Evolutionary conservation across 2,797 vertebrate species (phyloP).

Genomic region (Semaprochilodus insignis): DNA sequence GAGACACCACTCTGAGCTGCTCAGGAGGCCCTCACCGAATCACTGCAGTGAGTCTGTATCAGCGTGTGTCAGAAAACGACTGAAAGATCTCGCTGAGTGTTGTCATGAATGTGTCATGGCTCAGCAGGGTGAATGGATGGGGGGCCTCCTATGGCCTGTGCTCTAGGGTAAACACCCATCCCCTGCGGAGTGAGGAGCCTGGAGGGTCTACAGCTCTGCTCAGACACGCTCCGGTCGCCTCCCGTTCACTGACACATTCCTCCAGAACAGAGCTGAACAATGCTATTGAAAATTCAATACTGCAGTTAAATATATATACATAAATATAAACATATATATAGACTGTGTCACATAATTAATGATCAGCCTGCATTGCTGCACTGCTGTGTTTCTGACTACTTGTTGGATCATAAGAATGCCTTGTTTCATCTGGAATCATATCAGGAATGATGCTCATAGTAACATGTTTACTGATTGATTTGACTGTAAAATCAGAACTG

Average conservation of each 20-base stretch:
- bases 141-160: slow-evolving; percentile 16
- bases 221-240: slow-evolving; percentile 75
- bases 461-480: not conserved
- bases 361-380: too few species aligned
- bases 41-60: slow-evolving; percentile 25
- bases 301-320: too few species aligned
- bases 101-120: slow-evolving; percentile 48
- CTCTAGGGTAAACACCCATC: slow-evolving; percentile 45
- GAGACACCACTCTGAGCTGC: slow-evolving; percentile 26
- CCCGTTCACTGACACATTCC: slow-evolving; percentile 69
- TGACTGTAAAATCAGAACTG: not conserved
- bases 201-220: slow-evolving; percentile 70
- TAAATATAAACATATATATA: too few species aligned
- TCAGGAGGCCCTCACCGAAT: slow-evolving; percentile 24
- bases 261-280: slow-evolving; percentile 55
- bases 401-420: too few species aligned
- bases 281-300: not conserved
- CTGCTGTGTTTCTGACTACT: too few species aligned
- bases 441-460: not conserved
- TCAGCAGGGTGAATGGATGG: slow-evolving; percentile 39
- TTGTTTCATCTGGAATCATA: too few species aligned
- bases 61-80: slow-evolving; percentile 32
- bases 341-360: too few species aligned
- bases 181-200: slow-evolving; percentile 53
- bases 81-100: slow-evolving; percentile 43